Conservation (phyloP, 2,888 invertebrate genomes). For the Metallyticus violacea region DNA sequence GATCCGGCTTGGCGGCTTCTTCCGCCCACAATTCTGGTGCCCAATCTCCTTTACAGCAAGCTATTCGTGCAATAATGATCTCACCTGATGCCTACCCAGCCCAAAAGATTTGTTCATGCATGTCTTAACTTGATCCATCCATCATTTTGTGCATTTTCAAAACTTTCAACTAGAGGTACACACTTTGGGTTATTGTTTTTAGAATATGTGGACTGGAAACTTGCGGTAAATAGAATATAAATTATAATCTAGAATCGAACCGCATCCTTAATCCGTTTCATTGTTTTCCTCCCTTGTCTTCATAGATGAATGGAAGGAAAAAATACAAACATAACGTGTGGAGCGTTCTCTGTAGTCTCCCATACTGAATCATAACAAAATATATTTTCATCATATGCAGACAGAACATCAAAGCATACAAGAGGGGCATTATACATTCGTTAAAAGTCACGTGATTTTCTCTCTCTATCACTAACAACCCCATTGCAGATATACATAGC, state of each 20-base stretch:
- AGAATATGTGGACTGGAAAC: neutral
- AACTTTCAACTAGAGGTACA: neutral
- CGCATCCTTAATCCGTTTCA: neutral
- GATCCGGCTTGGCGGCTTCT: neutral
- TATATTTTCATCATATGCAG: no score
- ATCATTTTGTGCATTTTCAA: neutral
- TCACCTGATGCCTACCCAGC: neutral
- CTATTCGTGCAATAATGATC: neutral
- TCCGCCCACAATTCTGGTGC: neutral
- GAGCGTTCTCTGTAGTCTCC: no score
- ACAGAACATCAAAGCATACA: no score
- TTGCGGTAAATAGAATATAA: neutral
- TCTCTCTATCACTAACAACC: no score
- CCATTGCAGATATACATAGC: no score
- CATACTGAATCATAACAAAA: no score
- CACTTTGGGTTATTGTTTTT: neutral
- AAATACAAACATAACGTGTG: no score
- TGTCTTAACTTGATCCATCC: neutral
- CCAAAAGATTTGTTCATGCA: neutral
- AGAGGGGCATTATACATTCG: no score
- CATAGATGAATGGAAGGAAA: no score
- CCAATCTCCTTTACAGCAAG: neutral
- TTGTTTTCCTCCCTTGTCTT: no score
- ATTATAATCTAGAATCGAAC: neutral
- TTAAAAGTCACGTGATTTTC: no score